Evolutionary conservation across 92 coral and sea anemone genomes (phyloP).

Genomic region (Virgularia gustaviana): DNA sequence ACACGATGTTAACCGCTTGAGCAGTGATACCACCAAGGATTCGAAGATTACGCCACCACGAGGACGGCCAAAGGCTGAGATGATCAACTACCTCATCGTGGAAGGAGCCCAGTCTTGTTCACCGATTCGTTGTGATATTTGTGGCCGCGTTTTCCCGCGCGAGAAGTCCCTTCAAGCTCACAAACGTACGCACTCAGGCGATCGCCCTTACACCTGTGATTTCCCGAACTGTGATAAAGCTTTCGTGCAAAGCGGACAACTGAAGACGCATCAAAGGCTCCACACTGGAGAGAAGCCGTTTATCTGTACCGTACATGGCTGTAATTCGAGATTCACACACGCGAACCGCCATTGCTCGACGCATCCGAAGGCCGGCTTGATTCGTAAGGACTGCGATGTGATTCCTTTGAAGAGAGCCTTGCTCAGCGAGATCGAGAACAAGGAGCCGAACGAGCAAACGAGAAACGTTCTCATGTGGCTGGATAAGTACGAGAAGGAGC

Average conservation of each 20-base stretch:
- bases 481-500: constrained; percentile 71
- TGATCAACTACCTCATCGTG: constrained; percentile 74
- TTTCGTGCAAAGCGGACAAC: constrained; percentile 96
- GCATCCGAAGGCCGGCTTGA: constrained; percentile 86
- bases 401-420: constrained; percentile 84
- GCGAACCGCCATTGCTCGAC: constrained; percentile 97
- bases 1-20: constrained; percentile 38
- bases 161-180: constrained; percentile 99
- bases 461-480: constrained; percentile 86
- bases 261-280: constrained; percentile 92
- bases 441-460: constrained; percentile 88
- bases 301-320: constrained; percentile 76
- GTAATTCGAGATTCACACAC: constrained; percentile 88
- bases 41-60: constrained; percentile 76
- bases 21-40: constrained; percentile 58
- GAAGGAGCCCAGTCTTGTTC: constrained; percentile 95
- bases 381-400: constrained; percentile 63
- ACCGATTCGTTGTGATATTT: constrained; percentile 95
- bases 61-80: constrained; percentile 96
- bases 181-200: constrained; percentile 98
- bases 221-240: constrained; percentile 98
- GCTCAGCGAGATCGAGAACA: constrained; percentile 69
- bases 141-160: constrained; percentile 99
- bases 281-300: constrained; percentile 98
- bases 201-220: constrained; percentile 92